Evolutionary conservation across 1,140 invertebrate species (phyloP).

Genomic region (Stenopsyche tienmushanensis): DNA sequence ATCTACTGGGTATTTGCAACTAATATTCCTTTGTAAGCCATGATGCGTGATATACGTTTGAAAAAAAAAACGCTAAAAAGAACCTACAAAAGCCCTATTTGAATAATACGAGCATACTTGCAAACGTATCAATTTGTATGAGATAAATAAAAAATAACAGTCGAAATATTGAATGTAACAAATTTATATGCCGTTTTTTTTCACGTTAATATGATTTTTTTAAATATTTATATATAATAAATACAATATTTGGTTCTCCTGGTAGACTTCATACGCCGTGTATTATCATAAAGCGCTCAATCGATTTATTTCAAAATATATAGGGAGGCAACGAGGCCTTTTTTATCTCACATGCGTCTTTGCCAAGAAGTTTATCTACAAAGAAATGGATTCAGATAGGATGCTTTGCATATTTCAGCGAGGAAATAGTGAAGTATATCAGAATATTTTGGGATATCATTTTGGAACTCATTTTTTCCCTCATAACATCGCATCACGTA

Average conservation of each 20-base stretch:
- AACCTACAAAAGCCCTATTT: too few relatives aligned
- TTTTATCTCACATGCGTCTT: slow-evolving; percentile 35
- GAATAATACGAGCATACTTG: too few relatives aligned
- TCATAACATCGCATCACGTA: too few relatives aligned
- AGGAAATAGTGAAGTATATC: slow-evolving; percentile 27
- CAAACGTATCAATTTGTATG: too few relatives aligned
- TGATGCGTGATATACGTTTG: slow-evolving; percentile 21
- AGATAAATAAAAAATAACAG: too few relatives aligned
- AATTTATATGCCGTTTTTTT: too few relatives aligned
- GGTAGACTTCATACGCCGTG: slow-evolving; percentile 31
- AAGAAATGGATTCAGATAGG: slow-evolving; percentile 33
- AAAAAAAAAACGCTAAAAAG: too few relatives aligned
- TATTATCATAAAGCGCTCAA: slow-evolving; percentile 40
- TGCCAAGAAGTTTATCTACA: slow-evolving; percentile 37
- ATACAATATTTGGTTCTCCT: not conserved
- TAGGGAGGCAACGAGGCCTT: slow-evolving; percentile 9
- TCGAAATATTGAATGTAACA: too few relatives aligned
- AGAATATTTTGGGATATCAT: slow-evolving; percentile 16
- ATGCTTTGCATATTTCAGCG: slow-evolving; percentile 37
- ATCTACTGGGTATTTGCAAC: slow-evolving; percentile 25
- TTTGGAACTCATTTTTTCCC: too few relatives aligned
- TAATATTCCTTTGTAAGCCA: slow-evolving; percentile 18
- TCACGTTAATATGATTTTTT: not conserved
- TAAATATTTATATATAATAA: not conserved
- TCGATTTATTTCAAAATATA: slow-evolving; percentile 40